Evolutionary conservation across 2,888 invertebrate genomes (phyloP).

Genomic region (Pasiphila rectangulata): DNA sequence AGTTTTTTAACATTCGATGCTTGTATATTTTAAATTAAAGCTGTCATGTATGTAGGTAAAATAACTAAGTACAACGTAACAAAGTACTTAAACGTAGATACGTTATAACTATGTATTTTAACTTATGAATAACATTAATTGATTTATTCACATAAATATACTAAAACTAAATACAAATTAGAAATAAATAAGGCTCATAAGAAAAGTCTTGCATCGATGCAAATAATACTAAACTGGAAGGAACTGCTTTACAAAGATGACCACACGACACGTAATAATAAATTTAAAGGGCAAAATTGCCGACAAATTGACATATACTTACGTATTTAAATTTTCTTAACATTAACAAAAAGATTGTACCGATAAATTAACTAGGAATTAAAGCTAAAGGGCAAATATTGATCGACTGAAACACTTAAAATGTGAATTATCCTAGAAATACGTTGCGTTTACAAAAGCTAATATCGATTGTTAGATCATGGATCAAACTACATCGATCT

Average conservation of each 20-base stretch:
- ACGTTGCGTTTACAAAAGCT: constrained; percentile 1
- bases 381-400: constrained; percentile 22
- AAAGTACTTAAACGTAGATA: too few species aligned
- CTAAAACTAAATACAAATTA: constrained; percentile 22
- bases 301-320: constrained; percentile 3
- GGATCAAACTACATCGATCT: not conserved
- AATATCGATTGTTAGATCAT: not conserved
- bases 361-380: constrained; percentile 10
- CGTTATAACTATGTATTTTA: too few species aligned
- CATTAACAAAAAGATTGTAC: constrained; percentile 3
- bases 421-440: constrained; percentile 12
- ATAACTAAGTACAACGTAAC: too few species aligned
- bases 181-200: too few species aligned
- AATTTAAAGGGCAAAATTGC: not conserved
- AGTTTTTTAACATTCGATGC: too few species aligned
- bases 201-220: too few species aligned
- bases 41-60: too few species aligned
- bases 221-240: constrained; percentile 15
- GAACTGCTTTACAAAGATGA: constrained; percentile 1
- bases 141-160: too few species aligned
- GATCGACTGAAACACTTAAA: constrained; percentile 17
- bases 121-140: too few species aligned
- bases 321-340: not conserved
- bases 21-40: too few species aligned
- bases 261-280: not conserved